Evolutionary conservation across 1,140 invertebrate species (phyloP), one percentile per base, ranked within the genome.

Genomic region (Colletes latitarsis): DNA sequence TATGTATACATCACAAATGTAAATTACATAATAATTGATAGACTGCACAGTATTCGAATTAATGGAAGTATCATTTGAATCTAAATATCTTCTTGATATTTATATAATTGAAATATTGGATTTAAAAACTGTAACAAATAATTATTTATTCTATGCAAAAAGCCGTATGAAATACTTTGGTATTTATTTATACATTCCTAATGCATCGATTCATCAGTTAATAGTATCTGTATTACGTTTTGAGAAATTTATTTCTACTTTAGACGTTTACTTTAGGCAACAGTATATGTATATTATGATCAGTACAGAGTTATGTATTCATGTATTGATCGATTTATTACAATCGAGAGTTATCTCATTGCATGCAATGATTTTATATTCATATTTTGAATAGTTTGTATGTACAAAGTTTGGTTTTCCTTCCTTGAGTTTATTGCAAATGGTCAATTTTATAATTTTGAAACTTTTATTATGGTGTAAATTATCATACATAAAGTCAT

Each of bases 131-230:
- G 6, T 14, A 67, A 62, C 58, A 66, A 19, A 21, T 58, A 60
- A 43, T 80, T 67, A 21, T 66, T 68, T 66, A 67, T 67, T 62
- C 9, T 68, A 46, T 75, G 70, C 15, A 43, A 63, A 57, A 81
- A 69, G 49, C 3, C 14, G 43, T 64, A 21, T 21, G 6, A 63
- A 30, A 53, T 77, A 70, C 30, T 69, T 68, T 75, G 17, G 52
- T 83, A 82, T 82, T 81, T 82, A 74, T 82, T 86, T 49, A 75
- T 82, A 85, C 83, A 86, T 85, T 86, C 83, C 83, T 39, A 69
- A 39, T 68, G 19, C 30, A 69, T 73, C 30, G 52, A 60, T 49
- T 63, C n/a, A 43, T 78, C 41, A 53, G 39, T 57, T 78, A 58
- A 66, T 46, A 60, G 49, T 57, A 10, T 72, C 49, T 64, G 52